A percentile compares a stretch with the other conserved stretches of the same genome.
phyloP scores from a whole-genome alignment of 2,113 vertebrate genomes.

The Oryzias celebensis region DNA sequence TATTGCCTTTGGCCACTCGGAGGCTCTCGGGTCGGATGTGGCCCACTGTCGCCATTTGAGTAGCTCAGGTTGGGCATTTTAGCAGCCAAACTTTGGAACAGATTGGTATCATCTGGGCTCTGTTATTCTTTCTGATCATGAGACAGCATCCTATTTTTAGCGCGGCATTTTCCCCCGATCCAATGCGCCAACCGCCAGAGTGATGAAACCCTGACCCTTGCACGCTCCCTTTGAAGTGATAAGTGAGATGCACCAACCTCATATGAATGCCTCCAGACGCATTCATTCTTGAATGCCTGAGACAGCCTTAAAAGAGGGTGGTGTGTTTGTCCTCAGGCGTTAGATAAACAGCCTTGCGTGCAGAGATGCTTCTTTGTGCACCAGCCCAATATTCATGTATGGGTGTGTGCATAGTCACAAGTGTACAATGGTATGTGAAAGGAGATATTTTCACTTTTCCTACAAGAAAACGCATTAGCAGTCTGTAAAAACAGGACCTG shows the following conservation, averaged over 20 bases:
- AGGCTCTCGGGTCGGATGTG: no score
- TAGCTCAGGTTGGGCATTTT: conserved; percentile 36
- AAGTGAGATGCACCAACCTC: conserved; percentile 58
- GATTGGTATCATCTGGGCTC: conserved; percentile 47
- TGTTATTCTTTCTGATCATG: conserved; percentile 46
- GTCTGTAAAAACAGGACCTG: not conserved
- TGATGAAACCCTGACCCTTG: conserved; percentile 58
- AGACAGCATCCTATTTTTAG: conserved; percentile 70
- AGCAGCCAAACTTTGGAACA: conserved; percentile 65
- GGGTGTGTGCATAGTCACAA: not conserved
- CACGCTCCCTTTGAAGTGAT: conserved; percentile 69
- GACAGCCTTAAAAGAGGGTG: conserved; percentile 24
- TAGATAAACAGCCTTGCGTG: conserved; percentile 21
- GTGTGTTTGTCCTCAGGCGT: conserved; percentile 30
- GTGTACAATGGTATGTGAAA: not conserved
- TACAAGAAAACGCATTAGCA: not conserved
- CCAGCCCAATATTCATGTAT: conserved; percentile 1
- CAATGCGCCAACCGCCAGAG: conserved; percentile 42
- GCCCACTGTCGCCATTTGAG: no score
- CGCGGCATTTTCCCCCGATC: conserved; percentile 51
- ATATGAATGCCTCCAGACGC: conserved; percentile 56
- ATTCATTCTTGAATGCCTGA: conserved; percentile 50
- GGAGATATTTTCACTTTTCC: not conserved
- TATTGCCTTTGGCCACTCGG: no score
- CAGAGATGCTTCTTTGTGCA: conserved; percentile 13